phyloP scores from a whole-genome alignment of 2,113 vertebrate species.

The Melanocharis versteri region DNA sequence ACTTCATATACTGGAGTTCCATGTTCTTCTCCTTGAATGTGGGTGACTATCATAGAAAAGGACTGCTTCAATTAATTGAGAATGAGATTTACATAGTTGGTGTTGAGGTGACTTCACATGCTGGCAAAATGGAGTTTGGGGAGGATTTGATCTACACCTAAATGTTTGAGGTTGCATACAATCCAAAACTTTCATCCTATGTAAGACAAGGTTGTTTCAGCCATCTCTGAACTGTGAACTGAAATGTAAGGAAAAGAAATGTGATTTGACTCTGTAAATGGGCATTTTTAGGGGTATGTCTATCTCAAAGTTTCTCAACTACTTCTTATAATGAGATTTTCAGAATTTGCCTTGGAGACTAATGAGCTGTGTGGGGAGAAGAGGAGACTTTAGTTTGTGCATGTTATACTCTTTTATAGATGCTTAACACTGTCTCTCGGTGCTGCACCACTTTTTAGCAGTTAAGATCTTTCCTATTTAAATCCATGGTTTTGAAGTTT shows the following conservation, averaged over 20 bases:
- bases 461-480: background rate
- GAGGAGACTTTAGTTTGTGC: background rate
- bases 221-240: background rate
- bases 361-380: background rate
- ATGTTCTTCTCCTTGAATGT: background rate
- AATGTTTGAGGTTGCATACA: background rate
- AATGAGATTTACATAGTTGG: background rate
- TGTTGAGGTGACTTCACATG: background rate
- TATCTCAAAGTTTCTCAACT: background rate
- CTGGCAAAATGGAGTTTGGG: background rate
- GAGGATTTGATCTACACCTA: background rate
- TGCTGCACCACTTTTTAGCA: background rate
- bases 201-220: background rate
- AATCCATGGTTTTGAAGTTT: background rate
- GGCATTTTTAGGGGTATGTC: background rate
- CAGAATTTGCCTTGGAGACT: background rate
- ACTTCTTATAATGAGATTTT: background rate
- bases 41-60: accelerated
- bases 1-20: background rate
- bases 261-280: background rate
- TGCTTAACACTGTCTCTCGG: background rate
- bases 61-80: background rate
- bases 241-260: background rate
- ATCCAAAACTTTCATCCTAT: background rate
- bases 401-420: background rate